A percentile compares a stretch with the other conserved stretches of the same genome.
These are phyloP conservation scores for Plagodis dolabraria DNA, from an alignment of 2,888 invertebrate genomes.

Conservation along the genomic window DNA sequence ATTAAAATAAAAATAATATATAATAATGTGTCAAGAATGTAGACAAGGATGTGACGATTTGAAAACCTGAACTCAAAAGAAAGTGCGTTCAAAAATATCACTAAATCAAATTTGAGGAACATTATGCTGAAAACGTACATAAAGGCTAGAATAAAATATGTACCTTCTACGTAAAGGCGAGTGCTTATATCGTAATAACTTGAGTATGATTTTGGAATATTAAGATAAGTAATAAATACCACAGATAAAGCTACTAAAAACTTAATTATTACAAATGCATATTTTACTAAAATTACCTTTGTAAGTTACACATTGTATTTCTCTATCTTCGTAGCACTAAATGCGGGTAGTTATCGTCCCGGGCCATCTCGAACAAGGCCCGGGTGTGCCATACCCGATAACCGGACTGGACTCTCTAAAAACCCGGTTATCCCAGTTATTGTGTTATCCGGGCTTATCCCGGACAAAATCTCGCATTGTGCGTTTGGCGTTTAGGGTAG, in stretches of 20 bases:
- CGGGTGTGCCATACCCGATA: slow-evolving; percentile 35
- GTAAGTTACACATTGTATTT: slow-evolving; percentile 20
- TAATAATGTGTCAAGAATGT: no score
- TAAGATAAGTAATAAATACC: background rate
- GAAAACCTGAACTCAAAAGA: no score
- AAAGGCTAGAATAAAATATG: no score
- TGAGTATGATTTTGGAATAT: no score
- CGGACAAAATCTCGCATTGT: slow-evolving; percentile 31
- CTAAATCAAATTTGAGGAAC: no score
- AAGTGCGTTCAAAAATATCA: no score
- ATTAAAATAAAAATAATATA: no score
- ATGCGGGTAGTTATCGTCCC: slow-evolving; percentile 34
- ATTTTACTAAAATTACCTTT: slow-evolving; percentile 9
- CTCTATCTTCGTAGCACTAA: slow-evolving; percentile 24
- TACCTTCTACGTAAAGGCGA: no score
- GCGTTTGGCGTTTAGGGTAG: slow-evolving; percentile 38
- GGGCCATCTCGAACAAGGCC: slow-evolving; percentile 32
- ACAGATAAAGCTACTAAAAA: background rate
- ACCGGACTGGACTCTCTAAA: slow-evolving; percentile 30
- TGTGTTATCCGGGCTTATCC: slow-evolving; percentile 19
- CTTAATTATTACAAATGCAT: background rate
- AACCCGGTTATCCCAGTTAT: slow-evolving; percentile 20
- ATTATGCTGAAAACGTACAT: no score
- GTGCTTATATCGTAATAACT: no score
- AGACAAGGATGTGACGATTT: no score